phyloP scores from a whole-genome alignment of 2,113 vertebrate genomes.

The Kryptolebias marmoratus region DNA sequence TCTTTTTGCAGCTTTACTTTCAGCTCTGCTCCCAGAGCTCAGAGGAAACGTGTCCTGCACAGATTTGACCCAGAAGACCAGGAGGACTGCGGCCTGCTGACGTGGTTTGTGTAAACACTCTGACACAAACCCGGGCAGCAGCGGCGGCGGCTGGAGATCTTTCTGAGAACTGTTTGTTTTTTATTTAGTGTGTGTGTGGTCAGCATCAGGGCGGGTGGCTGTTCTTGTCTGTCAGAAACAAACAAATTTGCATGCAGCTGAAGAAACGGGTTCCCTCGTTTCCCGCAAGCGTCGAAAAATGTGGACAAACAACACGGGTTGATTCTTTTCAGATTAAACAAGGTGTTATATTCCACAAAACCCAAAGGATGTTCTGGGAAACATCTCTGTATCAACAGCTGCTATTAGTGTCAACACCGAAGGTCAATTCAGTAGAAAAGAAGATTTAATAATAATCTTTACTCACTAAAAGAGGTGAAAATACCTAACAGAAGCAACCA shows the following conservation, averaged over 20 bases:
- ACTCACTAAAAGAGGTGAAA: too few species aligned
- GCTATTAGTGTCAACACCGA: too few species aligned
- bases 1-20: too few species aligned
- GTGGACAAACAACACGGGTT: conserved; percentile 23
- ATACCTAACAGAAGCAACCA: too few species aligned
- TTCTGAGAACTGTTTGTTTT: conserved; percentile 61
- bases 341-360: too few species aligned
- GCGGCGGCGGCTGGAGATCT: conserved; percentile 9
- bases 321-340: too few species aligned
- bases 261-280: conserved; percentile 48
- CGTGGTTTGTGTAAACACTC: conserved; percentile 43
- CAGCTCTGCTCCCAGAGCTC: not conserved
- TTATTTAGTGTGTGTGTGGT: conserved; percentile 55
- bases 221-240: not conserved
- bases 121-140: conserved; percentile 30
- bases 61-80: conserved; percentile 11
- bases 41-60: not conserved
- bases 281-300: conserved; percentile 38
- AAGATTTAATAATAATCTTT: too few species aligned
- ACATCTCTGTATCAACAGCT: too few species aligned
- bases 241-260: conserved; percentile 38
- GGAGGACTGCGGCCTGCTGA: conserved; percentile 19
- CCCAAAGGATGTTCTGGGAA: too few species aligned
- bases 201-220: conserved; percentile 58
- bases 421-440: too few species aligned